These are phyloP conservation scores for Synergus gifuensis DNA, from an alignment of 2,888 invertebrate species.

Conservation along the genomic window DNA sequence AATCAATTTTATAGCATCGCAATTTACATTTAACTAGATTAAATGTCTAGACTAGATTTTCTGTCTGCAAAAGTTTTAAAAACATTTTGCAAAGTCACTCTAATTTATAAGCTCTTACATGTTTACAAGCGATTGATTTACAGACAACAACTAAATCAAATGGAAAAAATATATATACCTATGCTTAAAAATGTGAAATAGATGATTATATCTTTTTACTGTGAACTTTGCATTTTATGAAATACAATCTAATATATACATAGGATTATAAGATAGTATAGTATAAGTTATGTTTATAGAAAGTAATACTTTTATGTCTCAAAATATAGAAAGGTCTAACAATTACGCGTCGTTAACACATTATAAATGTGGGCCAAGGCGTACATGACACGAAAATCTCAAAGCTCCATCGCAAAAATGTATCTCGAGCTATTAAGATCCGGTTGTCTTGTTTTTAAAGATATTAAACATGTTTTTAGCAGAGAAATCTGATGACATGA, in stretches of 20 bases:
- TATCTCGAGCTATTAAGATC: conserved; percentile 20
- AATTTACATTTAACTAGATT: background rate
- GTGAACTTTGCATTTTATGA: background rate
- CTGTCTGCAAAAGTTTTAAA: background rate
- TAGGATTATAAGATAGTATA: too few relatives aligned
- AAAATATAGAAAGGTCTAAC: background rate
- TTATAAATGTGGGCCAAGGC: conserved; percentile 11
- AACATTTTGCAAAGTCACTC: background rate
- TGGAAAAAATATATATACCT: background rate
- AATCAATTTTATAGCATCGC: background rate
- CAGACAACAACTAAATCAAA: background rate
- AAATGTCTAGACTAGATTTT: too few relatives aligned
- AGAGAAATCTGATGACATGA: conserved; percentile 24
- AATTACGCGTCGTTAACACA: background rate
- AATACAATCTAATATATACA: background rate
- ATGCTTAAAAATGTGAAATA: background rate
- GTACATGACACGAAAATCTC: background rate
- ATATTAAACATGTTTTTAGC: background rate
- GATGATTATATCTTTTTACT: background rate
- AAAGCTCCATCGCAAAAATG: conserved; percentile 8
- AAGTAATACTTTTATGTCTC: background rate
- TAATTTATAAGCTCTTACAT: background rate
- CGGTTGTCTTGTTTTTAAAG: conserved; percentile 1
- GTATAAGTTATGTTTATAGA: background rate
- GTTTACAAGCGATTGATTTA: background rate